phyloP scores from a whole-genome alignment of 1,140 invertebrate species.

The Procambarus virginalis region DNA sequence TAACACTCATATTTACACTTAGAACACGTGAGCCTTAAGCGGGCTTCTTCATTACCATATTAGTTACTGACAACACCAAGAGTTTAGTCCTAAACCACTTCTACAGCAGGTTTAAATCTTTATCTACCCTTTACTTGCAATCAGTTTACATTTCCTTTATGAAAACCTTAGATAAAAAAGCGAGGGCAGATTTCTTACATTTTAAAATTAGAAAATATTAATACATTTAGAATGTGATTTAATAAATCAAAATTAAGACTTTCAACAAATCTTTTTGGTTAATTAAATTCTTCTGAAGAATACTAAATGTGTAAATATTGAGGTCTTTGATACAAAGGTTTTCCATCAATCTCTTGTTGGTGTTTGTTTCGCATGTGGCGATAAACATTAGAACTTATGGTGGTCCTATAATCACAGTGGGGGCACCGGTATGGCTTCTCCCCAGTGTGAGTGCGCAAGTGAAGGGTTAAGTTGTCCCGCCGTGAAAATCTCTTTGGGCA shows the following conservation, averaged over 20 bases:
- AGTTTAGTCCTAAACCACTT: neutral
- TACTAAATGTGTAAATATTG: slow-evolving; percentile 17
- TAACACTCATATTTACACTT: neutral
- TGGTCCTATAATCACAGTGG: slow-evolving; percentile 76
- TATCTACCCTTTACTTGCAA: neutral
- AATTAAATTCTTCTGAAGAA: neutral
- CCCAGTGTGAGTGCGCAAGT: slow-evolving; percentile 87
- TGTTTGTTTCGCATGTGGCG: slow-evolving; percentile 60
- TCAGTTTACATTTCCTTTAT: neutral
- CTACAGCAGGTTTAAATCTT: neutral
- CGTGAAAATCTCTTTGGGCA: slow-evolving; percentile 87
- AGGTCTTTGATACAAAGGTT: slow-evolving; percentile 40
- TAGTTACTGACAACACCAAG: slow-evolving; percentile 8
- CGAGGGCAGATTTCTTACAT: neutral
- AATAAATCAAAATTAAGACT: neutral
- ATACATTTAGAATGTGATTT: neutral
- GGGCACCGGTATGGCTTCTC: slow-evolving; percentile 88
- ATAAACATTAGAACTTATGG: slow-evolving; percentile 64
- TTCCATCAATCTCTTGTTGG: slow-evolving; percentile 50
- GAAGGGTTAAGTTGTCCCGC: slow-evolving; percentile 81
- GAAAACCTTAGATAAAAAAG: neutral
- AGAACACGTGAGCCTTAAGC: neutral
- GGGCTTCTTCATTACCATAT: neutral
- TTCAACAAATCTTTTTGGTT: neutral
- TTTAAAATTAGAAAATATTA: neutral